Conservation (phyloP, 2,797 vertebrate genomes). For the Mormyrus proboscirostris region DNA sequence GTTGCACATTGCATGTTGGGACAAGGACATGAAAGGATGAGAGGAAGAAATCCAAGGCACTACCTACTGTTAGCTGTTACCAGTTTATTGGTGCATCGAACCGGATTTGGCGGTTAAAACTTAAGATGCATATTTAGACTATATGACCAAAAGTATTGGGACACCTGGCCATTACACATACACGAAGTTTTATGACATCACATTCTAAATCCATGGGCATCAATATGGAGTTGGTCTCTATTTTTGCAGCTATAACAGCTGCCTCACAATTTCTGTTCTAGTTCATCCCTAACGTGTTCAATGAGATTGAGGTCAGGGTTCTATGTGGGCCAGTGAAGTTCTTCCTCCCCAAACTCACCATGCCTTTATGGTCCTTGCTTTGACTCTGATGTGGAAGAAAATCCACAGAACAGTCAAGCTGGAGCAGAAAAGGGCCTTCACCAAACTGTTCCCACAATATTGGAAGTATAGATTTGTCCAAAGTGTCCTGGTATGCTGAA, state of each 20-base stretch:
- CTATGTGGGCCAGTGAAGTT: not conserved
- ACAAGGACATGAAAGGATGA: not conserved
- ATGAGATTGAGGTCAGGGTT: not conserved
- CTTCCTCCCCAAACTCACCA: not conserved
- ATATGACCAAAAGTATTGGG: not conserved
- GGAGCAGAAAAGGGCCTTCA: not conserved
- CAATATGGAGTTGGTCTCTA: not conserved
- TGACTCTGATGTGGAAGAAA: not conserved
- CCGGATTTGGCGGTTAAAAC: not conserved
- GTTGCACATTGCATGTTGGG: not conserved
- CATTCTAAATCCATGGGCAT: not conserved
- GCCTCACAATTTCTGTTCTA: not conserved
- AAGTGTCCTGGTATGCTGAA: not conserved
- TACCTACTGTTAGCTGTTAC: not conserved
- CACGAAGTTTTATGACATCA: not conserved
- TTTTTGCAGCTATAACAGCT: not conserved
- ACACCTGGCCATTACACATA: not conserved
- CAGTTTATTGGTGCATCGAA: not conserved
- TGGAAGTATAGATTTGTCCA: not conserved
- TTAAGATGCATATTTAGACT: not conserved
- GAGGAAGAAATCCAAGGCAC: not conserved
- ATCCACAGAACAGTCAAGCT: not conserved
- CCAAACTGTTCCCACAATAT: not conserved
- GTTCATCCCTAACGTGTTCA: not conserved
- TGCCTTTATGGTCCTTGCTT: not conserved